Conservation (phyloP, 35 echinoderm and acorn worm genomes). For the Apostichopus parvimensis region DNA sequence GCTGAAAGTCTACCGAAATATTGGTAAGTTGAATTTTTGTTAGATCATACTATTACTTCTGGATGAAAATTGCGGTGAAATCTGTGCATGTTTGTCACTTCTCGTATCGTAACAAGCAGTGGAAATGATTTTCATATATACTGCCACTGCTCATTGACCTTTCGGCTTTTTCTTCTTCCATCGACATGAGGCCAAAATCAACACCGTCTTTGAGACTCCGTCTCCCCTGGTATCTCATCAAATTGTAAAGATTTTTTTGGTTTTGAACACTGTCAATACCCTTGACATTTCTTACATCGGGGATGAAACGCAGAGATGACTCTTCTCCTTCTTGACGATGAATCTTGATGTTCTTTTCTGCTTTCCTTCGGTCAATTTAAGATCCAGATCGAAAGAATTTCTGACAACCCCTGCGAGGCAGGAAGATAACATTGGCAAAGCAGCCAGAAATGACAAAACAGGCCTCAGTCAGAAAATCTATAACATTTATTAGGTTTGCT, state of each 20-base stretch:
- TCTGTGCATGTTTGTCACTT: no score
- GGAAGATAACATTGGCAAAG: conserved; percentile 40
- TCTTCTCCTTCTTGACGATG: not conserved
- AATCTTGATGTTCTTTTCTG: not conserved
- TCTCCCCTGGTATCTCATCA: conserved; percentile 20
- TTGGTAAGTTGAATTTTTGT: no score
- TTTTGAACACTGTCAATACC: conserved; percentile 40
- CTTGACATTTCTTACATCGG: conserved; percentile 39
- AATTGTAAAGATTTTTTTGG: conserved; percentile 29
- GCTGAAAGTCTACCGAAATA: no score
- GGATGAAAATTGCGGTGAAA: no score
- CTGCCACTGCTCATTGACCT: conserved; percentile 7
- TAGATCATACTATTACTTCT: no score
- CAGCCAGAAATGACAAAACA: conserved; percentile 47
- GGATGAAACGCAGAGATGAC: not conserved
- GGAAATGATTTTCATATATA: not conserved
- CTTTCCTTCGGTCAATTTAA: conserved; percentile 38
- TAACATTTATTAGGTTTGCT: conserved; percentile 52
- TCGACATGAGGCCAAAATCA: conserved; percentile 7
- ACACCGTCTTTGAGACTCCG: not conserved
- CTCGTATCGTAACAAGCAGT: not conserved
- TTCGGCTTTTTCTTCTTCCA: not conserved
- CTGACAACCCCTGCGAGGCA: conserved; percentile 47
- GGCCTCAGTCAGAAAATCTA: conserved; percentile 43
- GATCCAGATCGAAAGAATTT: conserved; percentile 40